phyloP scores from a whole-genome alignment of 1,140 invertebrate genomes.

The Parasteatoda tepidariorum region DNA sequence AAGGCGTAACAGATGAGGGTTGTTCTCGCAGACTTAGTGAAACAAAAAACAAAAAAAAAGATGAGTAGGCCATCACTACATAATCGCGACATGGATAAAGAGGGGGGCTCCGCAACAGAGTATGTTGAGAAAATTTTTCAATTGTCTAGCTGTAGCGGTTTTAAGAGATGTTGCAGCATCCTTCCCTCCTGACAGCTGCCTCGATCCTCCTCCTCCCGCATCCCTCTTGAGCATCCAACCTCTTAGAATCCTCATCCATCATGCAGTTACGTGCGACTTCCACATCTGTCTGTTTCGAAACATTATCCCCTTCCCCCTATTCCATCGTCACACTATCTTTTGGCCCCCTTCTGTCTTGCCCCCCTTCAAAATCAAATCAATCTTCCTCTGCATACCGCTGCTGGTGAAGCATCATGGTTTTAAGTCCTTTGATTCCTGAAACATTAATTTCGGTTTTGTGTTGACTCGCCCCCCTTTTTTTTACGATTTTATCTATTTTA shows the following conservation, averaged over 20 bases:
- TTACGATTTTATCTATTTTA: background rate
- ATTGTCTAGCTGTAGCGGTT: constrained; percentile 43
- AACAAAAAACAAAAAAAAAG: too few species aligned
- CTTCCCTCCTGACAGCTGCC: constrained; percentile 49
- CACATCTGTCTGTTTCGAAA: constrained; percentile 59
- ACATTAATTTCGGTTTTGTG: constrained; percentile 54
- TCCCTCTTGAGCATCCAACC: constrained; percentile 22
- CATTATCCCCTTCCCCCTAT: constrained; percentile 12
- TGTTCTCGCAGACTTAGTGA: constrained; percentile 29
- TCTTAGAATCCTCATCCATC: constrained; percentile 57
- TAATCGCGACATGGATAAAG: constrained; percentile 47
- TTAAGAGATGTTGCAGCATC: constrained; percentile 34
- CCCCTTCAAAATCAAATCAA: constrained; percentile 61
- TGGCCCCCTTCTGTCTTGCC: background rate
- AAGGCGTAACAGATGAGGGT: constrained; percentile 38
- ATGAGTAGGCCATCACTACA: constrained; percentile 17
- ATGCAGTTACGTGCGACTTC: constrained; percentile 60
- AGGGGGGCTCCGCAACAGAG: constrained; percentile 26
- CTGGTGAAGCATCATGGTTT: constrained; percentile 27
- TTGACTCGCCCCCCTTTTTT: background rate
- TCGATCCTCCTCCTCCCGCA: constrained; percentile 29
- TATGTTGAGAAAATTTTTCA: constrained; percentile 52
- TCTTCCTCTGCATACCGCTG: constrained; percentile 45
- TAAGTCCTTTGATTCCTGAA: constrained; percentile 57
- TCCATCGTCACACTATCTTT: background rate